Evolutionary conservation across 2,113 vertebrate genomes (phyloP), one percentile per base, ranked within the genome.

Genomic region (Planiliza haematocheilus): DNA sequence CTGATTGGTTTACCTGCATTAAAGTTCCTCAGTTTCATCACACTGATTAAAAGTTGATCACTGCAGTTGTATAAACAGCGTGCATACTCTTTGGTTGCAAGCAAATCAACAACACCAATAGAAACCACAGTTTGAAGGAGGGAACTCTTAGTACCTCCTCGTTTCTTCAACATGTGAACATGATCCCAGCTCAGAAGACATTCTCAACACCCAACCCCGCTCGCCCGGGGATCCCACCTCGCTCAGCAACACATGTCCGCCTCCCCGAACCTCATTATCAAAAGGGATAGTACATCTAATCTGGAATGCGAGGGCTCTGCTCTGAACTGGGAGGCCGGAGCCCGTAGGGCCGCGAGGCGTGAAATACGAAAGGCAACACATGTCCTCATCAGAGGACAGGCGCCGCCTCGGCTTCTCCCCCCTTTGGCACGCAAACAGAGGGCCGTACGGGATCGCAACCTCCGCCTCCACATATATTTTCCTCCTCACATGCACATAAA

Each of bases 351-450:
- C 46, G 62, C 14, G 10, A 48, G 21, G 43, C 34, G 43, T 82
- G 63, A 86, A 86, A 84, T 80, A 87, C 82, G 67, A 86, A 86
- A 80, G 70, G 57, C 78, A 85, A 75, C 81, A 86, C 83, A 73
- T 82, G 77, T 89, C 83, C 69, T 77, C 79, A 80, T 84, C 78
- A 68, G 68, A 86, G 72, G 69, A 75, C 58, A 21, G 74, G 66
- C 74, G 1, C 56, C 18, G 42, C 51, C 55, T 73, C 12, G 24
- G 55, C 75, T 42, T 53, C 51, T 64, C 55, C 5, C 46, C 58
- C n/a, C n/a, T n/a, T 81, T 86, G 81, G 79, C 77, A 81, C 62
- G 16, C 74, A 81, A 59, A 80, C 79, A 84, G 42, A 73, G 62
- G 14, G 37, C 24, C 37, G 30, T 48, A 16, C 24, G 24, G 37